Conservation (phyloP, 2,888 invertebrate species). For the Drosophila paranaensis region DNA sequence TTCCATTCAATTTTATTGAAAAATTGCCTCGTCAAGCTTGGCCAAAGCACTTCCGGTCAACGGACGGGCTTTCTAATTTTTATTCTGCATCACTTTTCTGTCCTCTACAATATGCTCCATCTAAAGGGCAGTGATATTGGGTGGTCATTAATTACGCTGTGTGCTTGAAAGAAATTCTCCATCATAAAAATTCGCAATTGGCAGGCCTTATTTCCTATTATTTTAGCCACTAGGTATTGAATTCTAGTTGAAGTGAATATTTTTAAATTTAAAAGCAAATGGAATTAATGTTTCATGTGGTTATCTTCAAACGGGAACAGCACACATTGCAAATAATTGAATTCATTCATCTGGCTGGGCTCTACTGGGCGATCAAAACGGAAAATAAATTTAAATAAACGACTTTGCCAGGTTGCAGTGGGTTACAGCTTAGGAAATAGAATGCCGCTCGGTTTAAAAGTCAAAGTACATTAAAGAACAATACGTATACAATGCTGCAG, state of each 20-base stretch:
- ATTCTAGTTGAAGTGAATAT: neutral
- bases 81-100: conserved; percentile 27
- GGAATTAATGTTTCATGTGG: neutral
- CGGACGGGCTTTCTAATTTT: conserved; percentile 25
- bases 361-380: conserved; percentile 26
- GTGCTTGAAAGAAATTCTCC: no score
- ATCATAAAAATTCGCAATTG: neutral
- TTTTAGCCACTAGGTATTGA: neutral
- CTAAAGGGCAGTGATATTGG: neutral
- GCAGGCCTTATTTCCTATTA: neutral
- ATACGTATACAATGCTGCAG: conserved; percentile 25
- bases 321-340: conserved; percentile 13
- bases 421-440: conserved; percentile 34
- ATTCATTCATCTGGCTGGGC: conserved; percentile 28
- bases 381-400: conserved; percentile 36
- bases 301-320: conserved; percentile 34
- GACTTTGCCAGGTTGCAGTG: neutral
- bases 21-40: conserved; percentile 52
- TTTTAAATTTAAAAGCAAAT: neutral
- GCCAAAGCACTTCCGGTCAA: conserved; percentile 49
- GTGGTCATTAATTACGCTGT: conserved; percentile 13
- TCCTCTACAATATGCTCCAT: conserved; percentile 11
- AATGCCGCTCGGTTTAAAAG: conserved; percentile 47
- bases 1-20: conserved; percentile 53
- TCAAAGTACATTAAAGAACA: conserved; percentile 60